These are phyloP conservation scores for Marmota monax DNA, from an alignment of 2,113 vertebrate species.

Conservation along the genomic window DNA sequence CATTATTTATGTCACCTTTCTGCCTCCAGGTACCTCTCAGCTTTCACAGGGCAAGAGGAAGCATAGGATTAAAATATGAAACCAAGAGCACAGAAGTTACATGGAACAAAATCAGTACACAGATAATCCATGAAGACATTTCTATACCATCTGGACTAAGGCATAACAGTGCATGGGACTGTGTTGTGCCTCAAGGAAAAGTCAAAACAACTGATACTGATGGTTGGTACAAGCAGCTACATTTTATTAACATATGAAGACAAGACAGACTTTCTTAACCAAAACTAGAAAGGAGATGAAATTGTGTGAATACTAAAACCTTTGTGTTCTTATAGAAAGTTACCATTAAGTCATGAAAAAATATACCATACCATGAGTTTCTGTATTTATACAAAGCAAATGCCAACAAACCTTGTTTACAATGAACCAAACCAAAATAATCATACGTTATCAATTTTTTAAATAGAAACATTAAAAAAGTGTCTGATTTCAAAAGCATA, in stretches of 20 bases:
- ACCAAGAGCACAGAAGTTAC: slow-evolving; percentile 75
- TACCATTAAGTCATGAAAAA: slow-evolving; percentile 46
- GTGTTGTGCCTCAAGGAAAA: slow-evolving; percentile 8
- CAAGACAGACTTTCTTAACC: slow-evolving; percentile 35
- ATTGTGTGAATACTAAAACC: slow-evolving; percentile 7
- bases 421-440: slow-evolving; percentile 50
- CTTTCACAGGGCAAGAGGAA: slow-evolving; percentile 75
- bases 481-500: slow-evolving; percentile 41
- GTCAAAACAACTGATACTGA: background rate
- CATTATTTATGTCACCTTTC: slow-evolving; percentile 67
- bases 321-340: slow-evolving; percentile 46
- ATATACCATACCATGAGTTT: slow-evolving; percentile 25
- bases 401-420: slow-evolving; percentile 55
- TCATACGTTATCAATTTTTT: slow-evolving; percentile 27
- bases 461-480: slow-evolving; percentile 58
- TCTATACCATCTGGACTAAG: background rate
- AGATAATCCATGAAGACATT: background rate
- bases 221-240: background rate
- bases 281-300: slow-evolving; percentile 62
- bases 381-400: slow-evolving; percentile 58
- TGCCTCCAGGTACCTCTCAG: slow-evolving; percentile 72
- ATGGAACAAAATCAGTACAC: slow-evolving; percentile 26
- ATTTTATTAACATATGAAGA: slow-evolving; percentile 25
- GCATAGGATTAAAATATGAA: slow-evolving; percentile 76
- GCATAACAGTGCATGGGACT: background rate